Evolutionary conservation across 2,113 vertebrate genomes (phyloP).

Genomic region (Bostrychus sinensis): DNA sequence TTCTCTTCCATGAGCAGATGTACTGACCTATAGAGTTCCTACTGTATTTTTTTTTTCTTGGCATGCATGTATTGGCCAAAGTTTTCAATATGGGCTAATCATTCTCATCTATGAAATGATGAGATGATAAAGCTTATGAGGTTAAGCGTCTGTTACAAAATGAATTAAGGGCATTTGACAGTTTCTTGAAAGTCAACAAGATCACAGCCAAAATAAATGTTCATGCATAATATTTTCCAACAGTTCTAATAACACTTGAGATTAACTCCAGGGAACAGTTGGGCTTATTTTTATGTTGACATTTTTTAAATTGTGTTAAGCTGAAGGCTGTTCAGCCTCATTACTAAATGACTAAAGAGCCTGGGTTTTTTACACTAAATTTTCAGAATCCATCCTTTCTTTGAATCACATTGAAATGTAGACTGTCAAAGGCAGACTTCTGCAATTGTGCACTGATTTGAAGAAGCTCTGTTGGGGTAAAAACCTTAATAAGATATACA

Average conservation of each 20-base stretch:
- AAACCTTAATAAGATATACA: not conserved
- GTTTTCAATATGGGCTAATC: too few relatives aligned
- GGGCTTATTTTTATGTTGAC: conserved; percentile 35
- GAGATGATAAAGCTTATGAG: too few relatives aligned
- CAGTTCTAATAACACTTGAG: conserved; percentile 28
- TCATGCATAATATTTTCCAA: conserved; percentile 15
- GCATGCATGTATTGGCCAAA: too few relatives aligned
- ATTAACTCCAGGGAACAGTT: conserved; percentile 26
- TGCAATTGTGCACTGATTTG: not conserved
- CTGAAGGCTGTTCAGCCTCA: conserved; percentile 19
- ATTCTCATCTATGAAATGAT: too few relatives aligned
- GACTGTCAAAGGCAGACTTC: not conserved
- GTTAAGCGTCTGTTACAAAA: too few relatives aligned
- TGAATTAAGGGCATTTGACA: too few relatives aligned
- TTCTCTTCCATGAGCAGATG: too few relatives aligned
- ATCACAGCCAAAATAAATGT: too few relatives aligned
- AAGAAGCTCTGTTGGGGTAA: not conserved
- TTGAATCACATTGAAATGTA: not conserved
- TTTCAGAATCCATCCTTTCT: not conserved
- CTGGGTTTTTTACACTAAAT: not conserved
- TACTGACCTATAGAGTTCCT: too few relatives aligned
- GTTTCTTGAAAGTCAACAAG: too few relatives aligned
- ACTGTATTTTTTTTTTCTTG: too few relatives aligned
- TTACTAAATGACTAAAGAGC: too few relatives aligned
- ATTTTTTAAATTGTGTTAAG: conserved; percentile 39